A percentile compares a stretch with the other conserved stretches of the same genome.
Evolutionary conservation across 2,797 vertebrate species (phyloP).

Genomic region (Xenopus petersii): DNA sequence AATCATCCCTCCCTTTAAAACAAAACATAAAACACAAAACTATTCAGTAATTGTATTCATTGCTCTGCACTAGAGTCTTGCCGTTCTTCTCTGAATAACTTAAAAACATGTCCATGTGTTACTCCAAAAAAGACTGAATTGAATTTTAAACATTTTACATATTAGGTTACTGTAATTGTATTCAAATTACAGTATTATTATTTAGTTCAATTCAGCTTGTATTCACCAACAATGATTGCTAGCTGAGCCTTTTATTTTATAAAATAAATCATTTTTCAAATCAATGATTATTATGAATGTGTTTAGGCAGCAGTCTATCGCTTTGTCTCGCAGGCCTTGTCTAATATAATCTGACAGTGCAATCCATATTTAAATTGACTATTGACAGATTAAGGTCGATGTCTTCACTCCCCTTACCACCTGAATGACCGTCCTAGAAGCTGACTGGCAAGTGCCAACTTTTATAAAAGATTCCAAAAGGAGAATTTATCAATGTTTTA

Average conservation of each 20-base stretch:
- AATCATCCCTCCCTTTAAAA: too few relatives aligned
- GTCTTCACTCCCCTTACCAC: slow-evolving; percentile 30
- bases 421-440: slow-evolving; percentile 30
- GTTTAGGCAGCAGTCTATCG: slow-evolving; percentile 39
- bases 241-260: slow-evolving; percentile 37
- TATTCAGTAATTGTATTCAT: too few relatives aligned
- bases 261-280: slow-evolving; percentile 47
- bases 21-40: too few relatives aligned
- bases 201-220: too few relatives aligned
- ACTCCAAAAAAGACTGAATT: too few relatives aligned
- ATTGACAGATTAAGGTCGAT: slow-evolving; percentile 17
- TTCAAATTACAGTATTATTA: too few relatives aligned
- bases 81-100: too few relatives aligned
- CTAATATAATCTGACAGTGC: slow-evolving; percentile 44
- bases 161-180: too few relatives aligned
- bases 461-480: neutral
- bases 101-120: too few relatives aligned
- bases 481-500: slow-evolving; percentile 1
- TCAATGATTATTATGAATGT: slow-evolving; percentile 47
- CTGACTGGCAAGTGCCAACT: slow-evolving; percentile 37
- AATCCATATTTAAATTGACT: slow-evolving; percentile 41
- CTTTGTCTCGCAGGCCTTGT: slow-evolving; percentile 38
- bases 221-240: slow-evolving; percentile 5
- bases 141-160: too few relatives aligned
- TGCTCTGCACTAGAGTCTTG: too few relatives aligned